A percentile compares a stretch with the other conserved stretches of the same genome.
Conservation (phyloP, 2,113 vertebrate genomes). For the Bubalus kerabau region DNA sequence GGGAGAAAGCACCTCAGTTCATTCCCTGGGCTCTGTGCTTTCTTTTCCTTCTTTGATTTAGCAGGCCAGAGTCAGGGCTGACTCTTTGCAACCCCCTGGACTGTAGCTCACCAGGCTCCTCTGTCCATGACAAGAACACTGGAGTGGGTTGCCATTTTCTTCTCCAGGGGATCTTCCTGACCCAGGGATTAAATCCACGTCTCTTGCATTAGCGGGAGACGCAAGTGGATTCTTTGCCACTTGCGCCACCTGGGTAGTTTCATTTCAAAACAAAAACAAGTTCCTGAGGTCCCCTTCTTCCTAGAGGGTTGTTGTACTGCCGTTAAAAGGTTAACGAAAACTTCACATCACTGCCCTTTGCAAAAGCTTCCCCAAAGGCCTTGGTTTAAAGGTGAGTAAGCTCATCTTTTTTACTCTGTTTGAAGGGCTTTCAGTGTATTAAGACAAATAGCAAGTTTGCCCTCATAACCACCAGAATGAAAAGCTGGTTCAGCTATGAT, state of each 20-base stretch:
- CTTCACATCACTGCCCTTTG: not conserved
- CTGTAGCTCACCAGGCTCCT: not conserved
- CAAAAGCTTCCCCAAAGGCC: not conserved
- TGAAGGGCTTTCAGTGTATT: not conserved
- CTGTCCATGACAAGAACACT: not conserved
- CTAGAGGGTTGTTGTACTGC: not conserved
- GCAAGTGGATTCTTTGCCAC: not conserved
- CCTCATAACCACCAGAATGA: not conserved
- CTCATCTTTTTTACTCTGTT: not conserved
- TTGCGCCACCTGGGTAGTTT: not conserved
- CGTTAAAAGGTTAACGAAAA: not conserved
- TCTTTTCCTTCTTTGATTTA: not conserved
- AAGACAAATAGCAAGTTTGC: not conserved
- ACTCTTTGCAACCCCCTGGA: not conserved
- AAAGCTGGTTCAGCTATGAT: not conserved
- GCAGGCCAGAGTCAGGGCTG: not conserved
- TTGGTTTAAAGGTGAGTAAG: not conserved
- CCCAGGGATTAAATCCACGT: not conserved
- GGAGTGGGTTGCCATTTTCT: not conserved
- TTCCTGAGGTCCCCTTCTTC: not conserved
- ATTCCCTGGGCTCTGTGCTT: not conserved
- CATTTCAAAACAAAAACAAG: not conserved
- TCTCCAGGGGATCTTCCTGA: not conserved
- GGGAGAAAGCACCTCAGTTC: not conserved
- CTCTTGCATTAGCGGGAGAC: not conserved